Base-by-base conservation (phyloP, 2,113 vertebrate genomes). In the Peromyscus californicus region DNA sequence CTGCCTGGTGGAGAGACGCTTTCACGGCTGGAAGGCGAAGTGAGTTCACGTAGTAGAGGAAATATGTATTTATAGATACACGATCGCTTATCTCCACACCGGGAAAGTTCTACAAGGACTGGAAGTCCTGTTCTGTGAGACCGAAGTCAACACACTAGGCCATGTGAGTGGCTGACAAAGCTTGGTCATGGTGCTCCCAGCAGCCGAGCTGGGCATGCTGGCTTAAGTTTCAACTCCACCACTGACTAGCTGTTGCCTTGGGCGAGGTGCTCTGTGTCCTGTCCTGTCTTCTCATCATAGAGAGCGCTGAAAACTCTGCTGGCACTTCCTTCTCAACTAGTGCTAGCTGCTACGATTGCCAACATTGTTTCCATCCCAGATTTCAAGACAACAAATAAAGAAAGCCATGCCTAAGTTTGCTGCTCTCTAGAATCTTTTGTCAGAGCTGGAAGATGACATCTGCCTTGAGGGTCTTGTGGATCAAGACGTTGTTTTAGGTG, bases 301-400 rank as follows among this genome's bases (percentile, higher is more conserved):
- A 45, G 85, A 89, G 59, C 54, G 26, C n/a, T 85, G 76, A 70
- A 45, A 93, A 79, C 36, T 39, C 85, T 96, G 65, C 26, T 17
- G 80, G 80, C 31, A 24, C 80, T 63, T 17, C 24, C 9, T n/a
- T 89, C 67, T 83, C 21, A 7, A 3, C 12, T 65, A 59, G 78
- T 3, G 26, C 26, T 67, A 74, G 13, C 80, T 26, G 78, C 21
- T 61, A 31, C 16, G 59, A 3, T 31, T 7, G 17, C 45, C 54
- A 42, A 39, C 67, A 57, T 26, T 0, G 24, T 61, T 4, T 24
- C 39, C 33, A 69, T 2, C 45, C 10, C 24, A 26, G 36, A 83
- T 57, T 70, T 91, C 80, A 48, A 87, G 61, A 89, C 16, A 39
- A 84, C n/a, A 42, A 36, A 75, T 0, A 51, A 24, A 70, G 45